A percentile compares a stretch with the other conserved stretches of the same genome.
These are phyloP conservation scores for Euglossa dilemma DNA, from an alignment of 1,140 invertebrate genomes.

Conservation along the genomic window DNA sequence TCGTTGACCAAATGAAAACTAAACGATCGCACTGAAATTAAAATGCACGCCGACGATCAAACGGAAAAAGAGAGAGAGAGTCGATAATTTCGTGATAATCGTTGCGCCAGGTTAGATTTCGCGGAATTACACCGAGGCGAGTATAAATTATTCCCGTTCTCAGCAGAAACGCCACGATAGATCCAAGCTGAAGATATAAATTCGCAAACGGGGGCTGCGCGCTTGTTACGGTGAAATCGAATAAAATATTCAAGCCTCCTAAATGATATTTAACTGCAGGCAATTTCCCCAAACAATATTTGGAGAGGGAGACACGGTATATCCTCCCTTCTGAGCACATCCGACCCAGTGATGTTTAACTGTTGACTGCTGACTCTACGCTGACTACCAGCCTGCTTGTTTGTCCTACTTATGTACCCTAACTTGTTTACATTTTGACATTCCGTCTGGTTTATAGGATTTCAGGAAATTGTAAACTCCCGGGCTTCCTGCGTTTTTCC, in stretches of 20 bases:
- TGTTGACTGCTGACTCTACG: conserved; percentile 13
- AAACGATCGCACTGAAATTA: neutral
- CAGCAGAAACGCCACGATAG: no score
- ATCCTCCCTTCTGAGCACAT: neutral
- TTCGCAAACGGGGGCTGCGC: neutral
- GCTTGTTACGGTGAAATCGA: neutral
- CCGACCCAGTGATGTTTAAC: conserved; percentile 6
- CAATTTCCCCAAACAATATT: conserved; percentile 31
- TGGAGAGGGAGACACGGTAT: neutral
- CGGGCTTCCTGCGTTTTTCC: neutral
- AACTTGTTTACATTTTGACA: conserved; percentile 22
- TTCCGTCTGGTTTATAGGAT: conserved; percentile 7
- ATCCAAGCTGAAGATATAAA: neutral
- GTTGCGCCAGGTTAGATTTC: neutral
- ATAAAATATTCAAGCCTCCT: conserved; percentile 11
- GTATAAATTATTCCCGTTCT: neutral
- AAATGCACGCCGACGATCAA: neutral
- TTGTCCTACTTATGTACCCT: conserved; percentile 23
- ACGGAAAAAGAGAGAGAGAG: no score
- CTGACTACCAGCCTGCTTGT: conserved; percentile 11
- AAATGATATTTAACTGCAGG: conserved; percentile 15
- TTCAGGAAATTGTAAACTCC: neutral
- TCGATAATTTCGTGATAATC: neutral
- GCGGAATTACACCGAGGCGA: neutral
- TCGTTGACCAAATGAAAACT: neutral